Conservation (phyloP, 2,797 vertebrate genomes). For the Buphagus erythrorhynchus region DNA sequence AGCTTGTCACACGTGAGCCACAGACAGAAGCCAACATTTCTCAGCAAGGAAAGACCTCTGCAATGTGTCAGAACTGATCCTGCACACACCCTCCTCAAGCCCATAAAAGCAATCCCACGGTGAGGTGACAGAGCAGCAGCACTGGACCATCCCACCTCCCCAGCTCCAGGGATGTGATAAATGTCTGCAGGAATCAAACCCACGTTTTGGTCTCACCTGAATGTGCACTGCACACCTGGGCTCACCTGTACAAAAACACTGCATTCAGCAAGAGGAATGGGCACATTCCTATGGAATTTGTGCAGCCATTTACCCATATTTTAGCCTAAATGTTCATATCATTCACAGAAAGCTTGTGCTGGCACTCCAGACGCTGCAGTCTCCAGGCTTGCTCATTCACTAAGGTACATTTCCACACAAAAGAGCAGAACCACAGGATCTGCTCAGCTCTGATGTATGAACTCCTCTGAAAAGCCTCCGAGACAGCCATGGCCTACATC, state of each 20-base stretch:
- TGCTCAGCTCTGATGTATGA: not conserved
- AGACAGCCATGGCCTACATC: not conserved
- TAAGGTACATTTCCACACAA: not conserved
- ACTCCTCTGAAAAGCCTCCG: not conserved
- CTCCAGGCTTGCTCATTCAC: not conserved
- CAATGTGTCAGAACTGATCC: not conserved
- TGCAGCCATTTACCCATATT: not conserved
- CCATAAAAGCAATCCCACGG: not conserved
- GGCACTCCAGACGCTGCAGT: not conserved
- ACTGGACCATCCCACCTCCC: not conserved
- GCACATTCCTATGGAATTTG: not conserved
- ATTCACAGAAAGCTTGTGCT: not conserved
- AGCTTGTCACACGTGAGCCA: not conserved
- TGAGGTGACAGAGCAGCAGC: accelerated
- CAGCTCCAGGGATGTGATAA: accelerated
- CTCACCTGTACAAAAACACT: not conserved
- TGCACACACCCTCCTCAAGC: not conserved
- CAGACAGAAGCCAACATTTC: not conserved
- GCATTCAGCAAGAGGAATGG: not conserved
- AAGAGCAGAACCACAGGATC: not conserved
- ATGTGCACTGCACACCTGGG: not conserved
- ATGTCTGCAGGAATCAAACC: not conserved
- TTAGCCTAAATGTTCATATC: not conserved
- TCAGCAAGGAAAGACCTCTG: not conserved
- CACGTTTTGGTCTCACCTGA: not conserved